Conservation (phyloP, 2,113 vertebrate genomes). For the Potamarius usumacintae region DNA sequence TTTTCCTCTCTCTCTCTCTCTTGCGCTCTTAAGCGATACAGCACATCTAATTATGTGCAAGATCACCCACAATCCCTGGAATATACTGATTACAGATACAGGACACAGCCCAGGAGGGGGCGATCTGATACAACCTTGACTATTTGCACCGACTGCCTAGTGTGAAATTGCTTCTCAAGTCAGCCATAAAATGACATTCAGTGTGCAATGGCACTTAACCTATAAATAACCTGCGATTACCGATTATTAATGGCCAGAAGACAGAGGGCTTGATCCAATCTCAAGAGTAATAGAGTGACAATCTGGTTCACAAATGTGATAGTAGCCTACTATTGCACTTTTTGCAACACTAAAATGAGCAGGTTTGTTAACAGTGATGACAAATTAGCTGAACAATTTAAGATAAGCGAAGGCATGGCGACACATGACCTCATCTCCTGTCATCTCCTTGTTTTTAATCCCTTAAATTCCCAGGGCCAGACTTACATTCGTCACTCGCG, state of each 20-base stretch:
- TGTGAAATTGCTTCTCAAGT: conserved; percentile 37
- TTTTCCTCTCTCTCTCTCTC: not conserved
- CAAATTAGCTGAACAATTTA: not conserved
- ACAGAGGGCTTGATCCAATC: not conserved
- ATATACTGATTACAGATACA: not conserved
- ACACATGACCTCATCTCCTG: not conserved
- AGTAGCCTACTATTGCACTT: not conserved
- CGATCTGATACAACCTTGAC: conserved; percentile 6
- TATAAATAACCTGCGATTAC: conserved; percentile 30
- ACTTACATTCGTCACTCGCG: not conserved
- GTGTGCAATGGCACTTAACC: conserved; percentile 2
- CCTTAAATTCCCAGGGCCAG: not conserved
- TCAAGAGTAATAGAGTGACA: not conserved
- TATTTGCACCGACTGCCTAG: conserved; percentile 9
- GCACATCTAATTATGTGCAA: not conserved
- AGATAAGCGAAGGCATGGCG: not conserved
- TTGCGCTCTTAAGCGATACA: not conserved
- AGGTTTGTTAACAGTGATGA: not conserved
- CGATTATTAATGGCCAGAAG: not conserved
- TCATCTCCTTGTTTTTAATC: not conserved
- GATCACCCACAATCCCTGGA: not conserved
- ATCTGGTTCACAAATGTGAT: not conserved
- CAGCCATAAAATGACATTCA: conserved; percentile 30
- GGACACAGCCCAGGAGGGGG: conserved; percentile 8
- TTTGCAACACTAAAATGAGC: not conserved